Evolutionary conservation across 2,113 vertebrate genomes (phyloP), one percentile per base, ranked within the genome.

Genomic region (Pedetes capensis): DNA sequence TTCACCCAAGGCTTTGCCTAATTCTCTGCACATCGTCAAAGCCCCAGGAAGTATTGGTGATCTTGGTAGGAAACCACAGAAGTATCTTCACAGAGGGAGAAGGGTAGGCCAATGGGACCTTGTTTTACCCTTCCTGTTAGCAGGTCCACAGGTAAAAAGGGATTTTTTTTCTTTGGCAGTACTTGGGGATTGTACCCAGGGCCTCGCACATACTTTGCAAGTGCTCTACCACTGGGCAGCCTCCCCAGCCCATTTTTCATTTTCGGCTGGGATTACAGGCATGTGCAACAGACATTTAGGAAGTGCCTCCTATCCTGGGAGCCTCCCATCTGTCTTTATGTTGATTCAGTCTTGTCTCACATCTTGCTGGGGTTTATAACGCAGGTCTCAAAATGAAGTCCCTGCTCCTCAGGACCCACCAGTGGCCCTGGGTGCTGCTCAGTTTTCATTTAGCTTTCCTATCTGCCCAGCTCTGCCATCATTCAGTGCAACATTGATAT

Each of bases 21-120:
- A n/a, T 0, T n/a, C 13, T 12, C 25, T 42, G 34, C 47, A 22
- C 1, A 0, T 20, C 74, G 1, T 7, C 0, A 34, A 57, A 32
- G 61, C 59, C 49, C 66, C 4, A 0, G 22, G 12, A 34, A 34
- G 64, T 20, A 6, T 0, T 29, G 47, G 51, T 5, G 66, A 74
- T 34, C 47, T 64, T n/a, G 53, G 27, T 4, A 5, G 2, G 34
- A 55, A 55, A 55, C 13, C 51, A 42, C 12, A 51, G 34, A 25
- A 49, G n/a, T 12, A 5, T 47, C 64, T 61, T 34, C 0, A 0
- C 5, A 63, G 29, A 59, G n/a, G 1, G 14, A 84, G 86, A 5
- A n/a, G 27, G 53, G 39, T 47, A 22, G 39, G 69, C 64, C 27
- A 49, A 10, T 1, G 0, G 55, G 25, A n/a, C 12, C 78, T 20